Base-by-base conservation (phyloP, 37 sponge, comb jelly and placozoan species). In the Theonella swinhoei region DNA sequence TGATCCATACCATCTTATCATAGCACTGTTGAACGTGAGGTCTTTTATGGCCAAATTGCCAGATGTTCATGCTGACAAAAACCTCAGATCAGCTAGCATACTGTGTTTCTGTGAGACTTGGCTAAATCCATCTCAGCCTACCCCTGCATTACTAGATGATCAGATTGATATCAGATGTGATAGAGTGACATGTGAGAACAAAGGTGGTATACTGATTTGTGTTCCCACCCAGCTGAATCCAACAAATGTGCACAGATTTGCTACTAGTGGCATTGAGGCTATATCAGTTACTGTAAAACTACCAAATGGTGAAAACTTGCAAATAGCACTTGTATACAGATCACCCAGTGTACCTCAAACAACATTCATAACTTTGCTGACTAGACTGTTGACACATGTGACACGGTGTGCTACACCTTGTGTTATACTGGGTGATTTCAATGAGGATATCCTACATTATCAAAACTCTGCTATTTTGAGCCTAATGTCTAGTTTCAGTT, bases 31-130 rank as follows among this genome's bases (percentile, higher is more conserved):
- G 4, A 81, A 81, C 58, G 82, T 81, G 23, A 81, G 72, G 11
- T 71, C 73, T 35, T 22, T 71, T 54, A 11, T 70, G 70, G 61
- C 62, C 35, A 80, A 67, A 40, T 29, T 80, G 7, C 4, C 70
- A 40, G 80, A n/a, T n/a, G n/a, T n/a, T n/a, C n/a, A n/a, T n/a
- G n/a, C 63, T n/a, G 70, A 37, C 30, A 1, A 37, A 33, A 58
- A 68, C 70, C 69, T 67, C 26, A 80, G 3, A 41, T 7, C 4
- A 40, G 70, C 80, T 3, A 36, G 39, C 24, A 39, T 68, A 25
- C 8, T 68, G 5, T 29, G 69, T 31, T 67, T 80, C n/a, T 80
- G 80, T 80, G 80, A 80, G 38, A 81, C 82, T 39, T 30, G 73
- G 82, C 47, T 81, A 33, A 35, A 23, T 29, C 7, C 61, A 32